phyloP scores from a whole-genome alignment of 2,113 vertebrate genomes.

The Chinchilla lanigera region DNA sequence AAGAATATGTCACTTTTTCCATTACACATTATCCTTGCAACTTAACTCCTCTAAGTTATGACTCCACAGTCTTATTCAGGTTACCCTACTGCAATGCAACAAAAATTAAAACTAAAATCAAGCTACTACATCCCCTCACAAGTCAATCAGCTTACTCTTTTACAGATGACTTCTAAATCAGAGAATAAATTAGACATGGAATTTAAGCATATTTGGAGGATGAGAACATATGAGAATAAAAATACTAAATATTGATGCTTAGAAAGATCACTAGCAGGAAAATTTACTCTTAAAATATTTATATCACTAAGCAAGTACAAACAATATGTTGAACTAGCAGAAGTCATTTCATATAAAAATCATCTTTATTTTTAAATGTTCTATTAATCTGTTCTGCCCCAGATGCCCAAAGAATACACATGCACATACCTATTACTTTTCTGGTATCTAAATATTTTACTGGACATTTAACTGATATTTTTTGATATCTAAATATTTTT shows the following conservation, averaged over 20 bases:
- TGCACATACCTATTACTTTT: neutral
- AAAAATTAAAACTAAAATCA: neutral
- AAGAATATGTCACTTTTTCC: neutral
- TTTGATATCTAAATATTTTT: neutral
- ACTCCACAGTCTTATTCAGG: neutral
- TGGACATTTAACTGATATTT: no score
- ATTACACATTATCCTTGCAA: neutral
- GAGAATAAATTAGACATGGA: constrained; percentile 17
- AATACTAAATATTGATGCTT: constrained; percentile 10
- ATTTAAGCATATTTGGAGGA: neutral
- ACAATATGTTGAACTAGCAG: neutral
- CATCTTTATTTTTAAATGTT: neutral
- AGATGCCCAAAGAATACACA: neutral
- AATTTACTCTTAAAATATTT: neutral
- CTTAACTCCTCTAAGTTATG: neutral
- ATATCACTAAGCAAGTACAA: neutral
- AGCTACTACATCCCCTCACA: neutral
- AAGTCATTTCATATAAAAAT: neutral
- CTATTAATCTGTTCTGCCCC: neutral
- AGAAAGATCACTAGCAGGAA: constrained; percentile 29
- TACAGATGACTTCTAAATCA: constrained; percentile 13
- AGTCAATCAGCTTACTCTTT: neutral
- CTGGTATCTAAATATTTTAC: neutral
- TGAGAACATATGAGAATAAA: constrained; percentile 20
- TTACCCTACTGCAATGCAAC: neutral